Conservation (phyloP, 2,113 vertebrate genomes). For the Boulengeromyrus knoepffleri region DNA sequence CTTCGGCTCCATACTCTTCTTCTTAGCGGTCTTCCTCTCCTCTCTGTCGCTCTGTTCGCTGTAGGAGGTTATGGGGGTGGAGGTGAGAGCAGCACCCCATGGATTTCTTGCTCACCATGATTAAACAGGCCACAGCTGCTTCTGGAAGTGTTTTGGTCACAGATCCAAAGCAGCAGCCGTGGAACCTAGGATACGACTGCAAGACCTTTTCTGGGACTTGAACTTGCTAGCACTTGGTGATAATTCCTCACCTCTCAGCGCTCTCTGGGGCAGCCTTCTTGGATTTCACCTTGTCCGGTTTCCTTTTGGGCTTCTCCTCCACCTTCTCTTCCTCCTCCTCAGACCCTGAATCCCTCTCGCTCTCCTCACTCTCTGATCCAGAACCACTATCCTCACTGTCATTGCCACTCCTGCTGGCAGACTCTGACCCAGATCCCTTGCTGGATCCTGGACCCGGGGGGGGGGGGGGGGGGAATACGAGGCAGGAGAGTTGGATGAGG, state of each 20-base stretch:
- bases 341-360: conserved; percentile 59
- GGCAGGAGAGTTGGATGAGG: neutral
- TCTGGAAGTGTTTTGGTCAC: neutral
- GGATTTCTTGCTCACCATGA: neutral
- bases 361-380: conserved; percentile 58
- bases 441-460: conserved; percentile 67
- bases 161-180: neutral
- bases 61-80: conserved; percentile 5
- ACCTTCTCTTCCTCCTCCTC: conserved; percentile 65
- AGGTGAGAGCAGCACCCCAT: neutral
- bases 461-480: neutral
- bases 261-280: conserved; percentile 50
- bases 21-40: conserved; percentile 57
- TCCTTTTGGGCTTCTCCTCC: conserved; percentile 66
- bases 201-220: neutral
- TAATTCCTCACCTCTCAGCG: conserved; percentile 47
- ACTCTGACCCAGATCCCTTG: conserved; percentile 67
- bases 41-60: conserved; percentile 77
- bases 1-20: conserved; percentile 52
- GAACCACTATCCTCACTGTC: conserved; percentile 69
- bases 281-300: conserved; percentile 52
- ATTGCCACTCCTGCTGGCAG: conserved; percentile 55
- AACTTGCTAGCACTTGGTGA: neutral
- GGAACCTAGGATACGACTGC: neutral
- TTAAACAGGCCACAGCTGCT: neutral